Base-by-base conservation (phyloP, 2,113 vertebrate genomes). In the Cynoglossus semilaevis region DNA sequence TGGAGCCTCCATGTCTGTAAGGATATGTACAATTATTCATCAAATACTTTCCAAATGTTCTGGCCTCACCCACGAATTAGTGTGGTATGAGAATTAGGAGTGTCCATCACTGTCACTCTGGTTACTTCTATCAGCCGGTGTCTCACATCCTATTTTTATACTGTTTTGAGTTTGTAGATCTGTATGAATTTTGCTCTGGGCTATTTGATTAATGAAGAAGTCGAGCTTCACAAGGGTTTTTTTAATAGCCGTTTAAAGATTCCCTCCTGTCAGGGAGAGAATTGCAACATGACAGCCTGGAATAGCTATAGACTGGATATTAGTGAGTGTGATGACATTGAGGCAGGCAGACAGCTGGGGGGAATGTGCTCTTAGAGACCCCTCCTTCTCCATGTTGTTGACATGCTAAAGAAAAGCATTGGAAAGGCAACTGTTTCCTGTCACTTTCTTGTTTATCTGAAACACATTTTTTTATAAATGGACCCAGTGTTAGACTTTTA, bases 331-430 rank as follows among this genome's bases (percentile, higher is more conserved):
- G 76, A 67, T 81, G 80, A 86, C 79, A 85, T 72, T 78, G 74
- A 85, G 69, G 57, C 46, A 53, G 50, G 49, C 54, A 68, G 74
- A 75, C 89, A 87, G 85, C 89, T 89, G 89, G 40, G 19, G 46
- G 22, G 56, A 69, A 71, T 40, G 29, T 67, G 64, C 52, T 66
- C 47, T 51, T n/a, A 43, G 19, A 69, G 46, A 49, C 62, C 57
- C 48, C 16, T 2, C 68, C 59, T 59, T 46, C 29, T 59, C 49
- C 71, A 69, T 71, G 74, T 72, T 82, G 78, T 76, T 88, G 80
- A 86, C 69, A 81, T 72, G 75, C 65, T 80, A 61, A 77, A 74
- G 73, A 66, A 45, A 42, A 35, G 43, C 53, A 50, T 47, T 16
- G 71, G 41, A 47, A 71, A 49, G 44, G 56, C 56, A 44, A 61